Evolutionary conservation across 2,113 vertebrate species (phyloP).

Genomic region (Notothenia coriiceps): DNA sequence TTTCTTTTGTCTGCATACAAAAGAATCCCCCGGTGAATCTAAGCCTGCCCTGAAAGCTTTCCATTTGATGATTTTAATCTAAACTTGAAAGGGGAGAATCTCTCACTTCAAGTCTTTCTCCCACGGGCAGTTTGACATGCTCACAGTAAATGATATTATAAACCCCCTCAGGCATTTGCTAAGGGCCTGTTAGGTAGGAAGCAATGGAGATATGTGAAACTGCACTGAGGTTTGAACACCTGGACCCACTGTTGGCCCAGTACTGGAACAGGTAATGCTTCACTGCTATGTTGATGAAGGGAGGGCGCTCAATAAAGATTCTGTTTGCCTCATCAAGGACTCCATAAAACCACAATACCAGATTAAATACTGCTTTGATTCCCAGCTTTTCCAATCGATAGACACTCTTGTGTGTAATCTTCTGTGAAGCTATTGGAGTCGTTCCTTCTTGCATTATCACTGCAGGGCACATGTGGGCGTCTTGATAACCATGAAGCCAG

Average conservation of each 20-base stretch:
- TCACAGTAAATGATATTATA: conserved; percentile 47
- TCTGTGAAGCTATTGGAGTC: conserved; percentile 2
- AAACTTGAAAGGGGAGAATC: conserved; percentile 34
- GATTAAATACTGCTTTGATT: conserved; percentile 39
- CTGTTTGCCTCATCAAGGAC: conserved; percentile 20
- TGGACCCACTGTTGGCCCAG: not conserved
- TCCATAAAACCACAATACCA: conserved; percentile 16
- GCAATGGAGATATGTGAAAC: conserved; percentile 25
- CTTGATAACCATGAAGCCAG: conserved; percentile 17
- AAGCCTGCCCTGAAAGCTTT: conserved; percentile 7
- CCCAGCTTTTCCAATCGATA: conserved; percentile 46
- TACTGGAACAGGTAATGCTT: not conserved
- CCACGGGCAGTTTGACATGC: conserved; percentile 23
- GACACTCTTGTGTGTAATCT: conserved; percentile 17
- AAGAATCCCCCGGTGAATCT: conserved; percentile 12
- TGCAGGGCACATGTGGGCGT: conserved; percentile 13
- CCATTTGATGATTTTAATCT: conserved; percentile 47
- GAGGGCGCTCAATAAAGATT: not conserved
- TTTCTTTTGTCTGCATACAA: conserved; percentile 29
- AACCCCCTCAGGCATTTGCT: conserved; percentile 35
- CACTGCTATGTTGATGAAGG: not conserved
- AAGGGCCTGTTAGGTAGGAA: conserved; percentile 28
- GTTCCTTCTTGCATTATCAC: conserved; percentile 1
- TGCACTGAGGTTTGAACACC: conserved; percentile 33
- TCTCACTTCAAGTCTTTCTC: conserved; percentile 28